phyloP scores from a whole-genome alignment of 2,888 invertebrate species.

The Parapristionchus giblindavisi region DNA sequence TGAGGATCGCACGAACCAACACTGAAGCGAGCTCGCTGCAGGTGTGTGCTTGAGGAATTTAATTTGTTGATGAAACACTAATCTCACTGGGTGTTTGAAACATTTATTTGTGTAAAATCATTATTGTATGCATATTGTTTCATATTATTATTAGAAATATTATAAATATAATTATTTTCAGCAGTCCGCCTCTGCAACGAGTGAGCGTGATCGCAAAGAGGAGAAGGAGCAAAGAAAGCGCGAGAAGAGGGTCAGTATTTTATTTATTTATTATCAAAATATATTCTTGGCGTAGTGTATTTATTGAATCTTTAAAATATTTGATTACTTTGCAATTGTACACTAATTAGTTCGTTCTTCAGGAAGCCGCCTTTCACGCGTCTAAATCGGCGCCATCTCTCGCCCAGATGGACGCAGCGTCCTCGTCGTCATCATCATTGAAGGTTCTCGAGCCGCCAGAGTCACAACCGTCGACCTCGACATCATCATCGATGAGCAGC shows the following conservation, averaged over 20 bases:
- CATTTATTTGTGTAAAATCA: too few relatives aligned
- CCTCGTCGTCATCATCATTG: not conserved
- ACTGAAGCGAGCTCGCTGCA: slow-evolving; percentile 1
- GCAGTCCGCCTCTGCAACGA: slow-evolving; percentile 7
- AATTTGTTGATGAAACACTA: not conserved
- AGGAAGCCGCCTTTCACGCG: slow-evolving; percentile 23
- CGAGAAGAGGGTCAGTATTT: slow-evolving; percentile 26
- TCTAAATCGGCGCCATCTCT: slow-evolving; percentile 23
- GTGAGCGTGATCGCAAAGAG: not conserved
- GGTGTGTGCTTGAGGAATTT: not conserved
- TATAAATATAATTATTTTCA: too few relatives aligned
- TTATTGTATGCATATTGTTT: not conserved
- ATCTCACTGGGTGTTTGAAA: not conserved
- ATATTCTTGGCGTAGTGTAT: not conserved
- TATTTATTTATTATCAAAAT: not conserved
- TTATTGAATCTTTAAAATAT: not conserved
- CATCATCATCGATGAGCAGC: too few relatives aligned
- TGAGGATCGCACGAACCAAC: slow-evolving; percentile 10
- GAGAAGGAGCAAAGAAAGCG: slow-evolving; percentile 30
- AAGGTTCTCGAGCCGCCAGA: not conserved
- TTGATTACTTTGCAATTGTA: not conserved
- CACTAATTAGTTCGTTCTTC: not conserved
- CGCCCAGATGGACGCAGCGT: not conserved
- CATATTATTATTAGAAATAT: too few relatives aligned
- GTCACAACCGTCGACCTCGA: slow-evolving; percentile 2